Evolutionary conservation across 2,888 invertebrate genomes (phyloP).

Genomic region (Biston betularia): DNA sequence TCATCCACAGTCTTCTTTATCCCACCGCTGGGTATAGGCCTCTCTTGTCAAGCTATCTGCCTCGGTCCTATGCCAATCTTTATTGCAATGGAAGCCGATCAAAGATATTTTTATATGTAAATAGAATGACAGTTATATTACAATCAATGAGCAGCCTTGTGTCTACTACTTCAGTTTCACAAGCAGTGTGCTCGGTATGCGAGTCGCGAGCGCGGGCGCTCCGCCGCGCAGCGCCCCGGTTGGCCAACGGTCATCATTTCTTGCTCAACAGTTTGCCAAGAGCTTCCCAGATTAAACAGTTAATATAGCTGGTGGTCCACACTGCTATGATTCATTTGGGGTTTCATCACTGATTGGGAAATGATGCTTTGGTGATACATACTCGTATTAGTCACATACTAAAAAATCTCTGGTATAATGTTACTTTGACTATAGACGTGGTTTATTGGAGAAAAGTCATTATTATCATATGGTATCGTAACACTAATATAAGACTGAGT

Average conservation of each 20-base stretch:
- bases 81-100: background rate
- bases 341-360: constrained; percentile 10
- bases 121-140: background rate
- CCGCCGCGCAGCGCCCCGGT: constrained; percentile 23
- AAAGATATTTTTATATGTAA: background rate
- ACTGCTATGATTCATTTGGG: constrained; percentile 15
- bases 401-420: background rate
- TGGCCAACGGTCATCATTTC: constrained; percentile 38
- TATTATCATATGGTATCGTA: too few relatives aligned
- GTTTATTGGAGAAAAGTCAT: too few relatives aligned
- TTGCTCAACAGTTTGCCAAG: constrained; percentile 34
- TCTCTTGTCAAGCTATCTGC: too few relatives aligned
- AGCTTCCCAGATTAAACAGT: constrained; percentile 20
- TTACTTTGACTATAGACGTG: too few relatives aligned
- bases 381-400: background rate
- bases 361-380: background rate
- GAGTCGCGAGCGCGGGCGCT: constrained; percentile 5
- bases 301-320: background rate
- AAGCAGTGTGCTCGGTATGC: constrained; percentile 33
- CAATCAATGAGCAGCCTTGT: constrained; percentile 4
- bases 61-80: background rate
- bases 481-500: too few relatives aligned
- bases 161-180: constrained; percentile 18
- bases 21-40: too few relatives aligned
- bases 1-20: too few relatives aligned